Percentiles rank a stretch among this genome's conserved stretches.
Evolutionary conservation across 2,113 vertebrate genomes (phyloP).

Genomic region (Paramisgurnus dabryanus): DNA sequence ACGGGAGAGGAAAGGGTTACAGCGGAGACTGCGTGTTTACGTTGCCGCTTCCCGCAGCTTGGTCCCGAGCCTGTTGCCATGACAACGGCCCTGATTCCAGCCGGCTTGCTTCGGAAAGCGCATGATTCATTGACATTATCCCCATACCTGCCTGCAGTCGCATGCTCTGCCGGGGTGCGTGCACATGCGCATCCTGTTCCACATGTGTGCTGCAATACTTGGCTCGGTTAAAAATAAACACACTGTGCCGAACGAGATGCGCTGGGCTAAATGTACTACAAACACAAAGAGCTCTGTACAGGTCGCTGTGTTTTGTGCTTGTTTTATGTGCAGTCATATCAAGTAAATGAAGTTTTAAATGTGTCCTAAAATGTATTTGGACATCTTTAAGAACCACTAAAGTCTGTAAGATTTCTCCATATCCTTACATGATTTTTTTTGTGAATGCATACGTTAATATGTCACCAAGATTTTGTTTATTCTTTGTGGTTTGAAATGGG

Average conservation of each 20-base stretch:
- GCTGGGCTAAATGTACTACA: constrained; percentile 14
- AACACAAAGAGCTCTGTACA: constrained; percentile 12
- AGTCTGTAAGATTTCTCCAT: not conserved
- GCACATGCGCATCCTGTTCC: constrained; percentile 10
- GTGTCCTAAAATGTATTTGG: not conserved
- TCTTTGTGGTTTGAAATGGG: no score
- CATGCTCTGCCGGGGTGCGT: constrained; percentile 14
- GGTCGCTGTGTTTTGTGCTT: not conserved
- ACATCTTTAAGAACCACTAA: not conserved
- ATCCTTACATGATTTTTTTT: no score
- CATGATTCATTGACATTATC: constrained; percentile 68
- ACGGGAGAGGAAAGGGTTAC: constrained; percentile 65
- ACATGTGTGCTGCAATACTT: constrained; percentile 24
- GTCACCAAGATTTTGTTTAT: no score
- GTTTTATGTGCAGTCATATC: not conserved
- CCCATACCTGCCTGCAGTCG: constrained; percentile 63
- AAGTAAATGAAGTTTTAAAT: not conserved
- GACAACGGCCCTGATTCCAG: constrained; percentile 69
- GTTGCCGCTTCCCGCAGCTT: constrained; percentile 67
- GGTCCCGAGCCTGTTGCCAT: constrained; percentile 75
- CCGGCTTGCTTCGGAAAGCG: constrained; percentile 51
- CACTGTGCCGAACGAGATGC: not conserved
- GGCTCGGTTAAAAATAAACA: constrained; percentile 32
- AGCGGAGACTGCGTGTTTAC: constrained; percentile 71
- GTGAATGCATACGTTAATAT: no score